These are phyloP conservation scores for Chalcis sispes DNA, from an alignment of 2,888 invertebrate genomes.

Conservation along the genomic window DNA sequence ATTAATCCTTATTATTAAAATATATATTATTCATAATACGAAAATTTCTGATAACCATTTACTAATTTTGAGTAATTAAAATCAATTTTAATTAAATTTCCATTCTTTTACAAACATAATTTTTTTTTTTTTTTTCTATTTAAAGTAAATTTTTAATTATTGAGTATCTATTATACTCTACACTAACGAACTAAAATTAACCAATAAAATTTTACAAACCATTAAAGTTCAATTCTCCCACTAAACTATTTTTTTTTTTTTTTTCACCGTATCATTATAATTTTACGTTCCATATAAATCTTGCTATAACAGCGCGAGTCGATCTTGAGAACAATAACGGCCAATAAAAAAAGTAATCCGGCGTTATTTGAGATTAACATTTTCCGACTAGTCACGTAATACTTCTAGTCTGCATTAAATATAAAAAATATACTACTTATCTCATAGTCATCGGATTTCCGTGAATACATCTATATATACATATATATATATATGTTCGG, in stretches of 20 bases:
- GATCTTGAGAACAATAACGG: slow-evolving; percentile 18
- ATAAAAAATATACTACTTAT: slow-evolving; percentile 17
- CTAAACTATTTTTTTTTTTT: not conserved
- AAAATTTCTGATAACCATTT: no score
- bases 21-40: no score
- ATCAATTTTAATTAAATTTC: no score
- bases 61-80: no score
- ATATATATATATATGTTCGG: not conserved
- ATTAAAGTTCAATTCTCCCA: not conserved
- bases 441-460: not conserved
- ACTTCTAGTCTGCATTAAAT: not conserved
- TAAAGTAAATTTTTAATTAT: no score
- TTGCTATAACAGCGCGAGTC: not conserved
- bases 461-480: not conserved
- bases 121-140: no score
- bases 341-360: slow-evolving; percentile 14
- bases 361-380: slow-evolving; percentile 33
- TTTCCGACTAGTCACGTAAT: slow-evolving; percentile 17
- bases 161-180: no score
- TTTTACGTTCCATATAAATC: slow-evolving; percentile 25
- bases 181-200: no score
- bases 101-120: no score
- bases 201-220: slow-evolving; percentile 21
- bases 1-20: no score
- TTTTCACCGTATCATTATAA: not conserved